phyloP scores from a whole-genome alignment of 2,797 vertebrate species.

The Mus spretus region DNA sequence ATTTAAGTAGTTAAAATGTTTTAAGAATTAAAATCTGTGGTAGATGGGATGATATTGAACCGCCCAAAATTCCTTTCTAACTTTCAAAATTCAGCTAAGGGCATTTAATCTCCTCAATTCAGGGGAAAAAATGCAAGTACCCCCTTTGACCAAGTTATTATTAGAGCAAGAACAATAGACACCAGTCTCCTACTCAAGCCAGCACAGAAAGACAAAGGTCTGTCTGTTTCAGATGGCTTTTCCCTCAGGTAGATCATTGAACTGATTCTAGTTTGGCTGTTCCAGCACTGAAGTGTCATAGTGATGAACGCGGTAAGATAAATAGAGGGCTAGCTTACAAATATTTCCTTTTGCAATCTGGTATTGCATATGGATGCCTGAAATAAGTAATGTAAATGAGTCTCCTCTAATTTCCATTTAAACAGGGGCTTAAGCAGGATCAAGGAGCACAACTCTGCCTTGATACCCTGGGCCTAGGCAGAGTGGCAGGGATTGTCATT shows the following conservation, averaged over 20 bases:
- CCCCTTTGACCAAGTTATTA: slow-evolving; percentile 63
- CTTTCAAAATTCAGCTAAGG: slow-evolving; percentile 67
- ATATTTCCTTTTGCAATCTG: slow-evolving; percentile 80
- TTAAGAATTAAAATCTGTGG: slow-evolving; percentile 39
- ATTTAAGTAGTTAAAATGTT: slow-evolving; percentile 29
- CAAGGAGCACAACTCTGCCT: slow-evolving; percentile 72
- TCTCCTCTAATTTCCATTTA: slow-evolving; percentile 85
- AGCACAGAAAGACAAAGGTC: slow-evolving; percentile 41
- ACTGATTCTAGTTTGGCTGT: slow-evolving; percentile 69
- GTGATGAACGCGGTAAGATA: slow-evolving; percentile 73
- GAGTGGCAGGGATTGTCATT: slow-evolving; percentile 76
- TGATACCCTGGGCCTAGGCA: slow-evolving; percentile 73
- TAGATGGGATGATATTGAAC: slow-evolving; percentile 6
- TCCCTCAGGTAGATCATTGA: slow-evolving; percentile 71
- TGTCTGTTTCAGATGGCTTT: slow-evolving; percentile 44
- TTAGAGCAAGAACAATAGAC: slow-evolving; percentile 66
- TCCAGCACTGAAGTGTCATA: slow-evolving; percentile 67
- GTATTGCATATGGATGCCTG: slow-evolving; percentile 79
- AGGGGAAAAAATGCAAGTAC: slow-evolving; percentile 59
- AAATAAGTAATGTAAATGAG: slow-evolving; percentile 80
- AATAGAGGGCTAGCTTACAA: slow-evolving; percentile 77
- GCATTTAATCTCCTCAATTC: slow-evolving; percentile 58
- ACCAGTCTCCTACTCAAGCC: slow-evolving; percentile 15
- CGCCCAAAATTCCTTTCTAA: background rate
- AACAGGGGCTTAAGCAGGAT: slow-evolving; percentile 83